phyloP scores from a whole-genome alignment of 2,888 invertebrate species.

The Andrena minutula region DNA sequence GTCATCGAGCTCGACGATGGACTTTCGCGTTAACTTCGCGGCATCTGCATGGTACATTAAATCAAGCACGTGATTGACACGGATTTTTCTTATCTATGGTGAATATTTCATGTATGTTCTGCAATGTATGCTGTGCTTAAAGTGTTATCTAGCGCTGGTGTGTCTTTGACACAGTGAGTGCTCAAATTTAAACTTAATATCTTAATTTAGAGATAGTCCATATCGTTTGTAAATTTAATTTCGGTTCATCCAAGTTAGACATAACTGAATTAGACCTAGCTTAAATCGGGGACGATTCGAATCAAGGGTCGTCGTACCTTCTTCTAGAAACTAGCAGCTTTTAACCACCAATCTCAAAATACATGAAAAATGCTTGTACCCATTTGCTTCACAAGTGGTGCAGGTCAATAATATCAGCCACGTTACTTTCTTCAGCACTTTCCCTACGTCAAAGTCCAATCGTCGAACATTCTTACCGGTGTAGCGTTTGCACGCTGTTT shows the following conservation, averaged over 20 bases:
- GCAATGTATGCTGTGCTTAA: neutral
- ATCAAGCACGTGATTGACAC: too few species aligned
- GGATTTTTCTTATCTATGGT: neutral
- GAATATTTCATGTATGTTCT: neutral
- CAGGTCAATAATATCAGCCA: neutral
- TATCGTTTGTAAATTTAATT: neutral
- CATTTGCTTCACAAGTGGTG: neutral
- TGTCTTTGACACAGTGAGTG: neutral
- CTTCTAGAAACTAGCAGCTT: too few species aligned
- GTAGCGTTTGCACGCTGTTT: neutral
- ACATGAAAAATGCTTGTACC: neutral
- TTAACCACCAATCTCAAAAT: too few species aligned
- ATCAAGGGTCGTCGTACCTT: too few species aligned
- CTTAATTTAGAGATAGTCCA: neutral
- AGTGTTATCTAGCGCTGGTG: neutral
- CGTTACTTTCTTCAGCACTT: neutral
- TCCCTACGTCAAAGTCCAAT: neutral
- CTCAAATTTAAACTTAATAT: neutral
- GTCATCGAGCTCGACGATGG: constrained; percentile 2
- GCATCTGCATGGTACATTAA: neutral
- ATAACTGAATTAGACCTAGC: too few species aligned
- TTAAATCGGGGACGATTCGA: too few species aligned
- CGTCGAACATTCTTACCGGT: neutral
- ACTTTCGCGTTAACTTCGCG: too few species aligned
- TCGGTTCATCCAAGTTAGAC: neutral